These are phyloP conservation scores for Brachyrhaphis roseni DNA, from an alignment of 2,797 vertebrate species.

Conservation along the genomic window DNA sequence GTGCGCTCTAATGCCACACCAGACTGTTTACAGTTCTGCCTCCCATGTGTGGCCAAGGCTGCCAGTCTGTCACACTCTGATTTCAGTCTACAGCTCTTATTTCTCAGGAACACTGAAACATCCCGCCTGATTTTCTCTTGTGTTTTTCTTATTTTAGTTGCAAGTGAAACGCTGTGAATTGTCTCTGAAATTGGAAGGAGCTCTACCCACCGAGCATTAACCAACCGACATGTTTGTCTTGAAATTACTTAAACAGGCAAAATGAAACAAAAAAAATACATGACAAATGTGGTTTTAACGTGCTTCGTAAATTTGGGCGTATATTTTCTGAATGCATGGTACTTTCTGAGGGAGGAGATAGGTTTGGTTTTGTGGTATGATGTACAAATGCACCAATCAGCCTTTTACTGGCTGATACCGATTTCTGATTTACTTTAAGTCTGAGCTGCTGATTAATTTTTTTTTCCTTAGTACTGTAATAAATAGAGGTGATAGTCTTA, in stretches of 20 bases:
- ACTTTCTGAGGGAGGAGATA: not conserved
- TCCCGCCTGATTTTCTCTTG: not conserved
- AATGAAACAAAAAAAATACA: not conserved
- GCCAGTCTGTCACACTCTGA: constrained; percentile 57
- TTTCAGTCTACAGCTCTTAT: not conserved
- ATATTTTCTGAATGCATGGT: not conserved
- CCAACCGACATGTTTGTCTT: not conserved
- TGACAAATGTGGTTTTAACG: not conserved
- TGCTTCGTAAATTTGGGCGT: not conserved
- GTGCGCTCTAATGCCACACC: constrained; percentile 58
- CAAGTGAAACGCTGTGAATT: not conserved
- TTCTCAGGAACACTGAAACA: constrained; percentile 9
- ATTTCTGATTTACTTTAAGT: not conserved
- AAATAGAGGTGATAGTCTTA: not conserved
- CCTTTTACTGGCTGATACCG: not conserved
- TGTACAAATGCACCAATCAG: not conserved
- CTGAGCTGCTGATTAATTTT: not conserved
- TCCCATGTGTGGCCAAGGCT: constrained; percentile 68
- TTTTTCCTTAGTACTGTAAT: not conserved
- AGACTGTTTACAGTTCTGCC: constrained; percentile 73
- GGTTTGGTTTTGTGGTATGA: not conserved
- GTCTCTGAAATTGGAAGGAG: not conserved
- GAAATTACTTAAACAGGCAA: not conserved
- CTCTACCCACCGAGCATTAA: not conserved
- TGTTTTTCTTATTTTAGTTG: not conserved